Conservation (phyloP, 2,888 invertebrate genomes). For the Epirrhoe tristata region DNA sequence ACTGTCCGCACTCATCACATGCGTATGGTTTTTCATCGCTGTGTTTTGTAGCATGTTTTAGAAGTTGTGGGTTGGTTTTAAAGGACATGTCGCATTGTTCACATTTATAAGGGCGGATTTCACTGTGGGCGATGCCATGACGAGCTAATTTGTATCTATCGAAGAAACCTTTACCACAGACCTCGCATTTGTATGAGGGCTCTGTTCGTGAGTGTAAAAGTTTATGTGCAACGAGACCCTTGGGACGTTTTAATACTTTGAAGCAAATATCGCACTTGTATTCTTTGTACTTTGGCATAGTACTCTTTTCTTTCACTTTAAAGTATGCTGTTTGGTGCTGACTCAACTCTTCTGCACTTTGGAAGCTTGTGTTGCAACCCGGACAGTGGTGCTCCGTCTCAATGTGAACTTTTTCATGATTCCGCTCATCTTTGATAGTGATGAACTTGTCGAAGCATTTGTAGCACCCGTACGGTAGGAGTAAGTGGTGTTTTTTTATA, state of each 20-base stretch:
- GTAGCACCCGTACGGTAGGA: conserved; percentile 16
- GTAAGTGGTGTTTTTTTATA: conserved; percentile 20
- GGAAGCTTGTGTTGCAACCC: conserved; percentile 13
- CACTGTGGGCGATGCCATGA: conserved; percentile 16
- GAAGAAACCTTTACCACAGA: conserved; percentile 17
- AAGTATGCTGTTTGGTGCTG: conserved; percentile 11
- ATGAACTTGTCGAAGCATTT: conserved; percentile 19
- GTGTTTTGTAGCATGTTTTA: conserved; percentile 12
- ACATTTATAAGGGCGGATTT: conserved; percentile 16
- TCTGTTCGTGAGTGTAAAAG: conserved; percentile 7
- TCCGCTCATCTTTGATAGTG: conserved; percentile 15
- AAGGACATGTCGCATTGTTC: conserved; percentile 13
- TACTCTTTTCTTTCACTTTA: conserved; percentile 12
- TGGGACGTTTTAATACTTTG: conserved; percentile 15
- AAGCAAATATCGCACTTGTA: conserved; percentile 24
- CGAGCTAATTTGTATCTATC: conserved; percentile 18
- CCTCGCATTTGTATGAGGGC: conserved; percentile 17
- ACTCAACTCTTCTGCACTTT: background rate
- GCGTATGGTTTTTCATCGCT: conserved; percentile 15
- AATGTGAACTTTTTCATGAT: conserved; percentile 15
- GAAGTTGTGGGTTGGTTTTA: conserved; percentile 14
- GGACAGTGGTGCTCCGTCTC: conserved; percentile 8
- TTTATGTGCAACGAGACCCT: conserved; percentile 16
- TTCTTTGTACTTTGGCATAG: conserved; percentile 20
- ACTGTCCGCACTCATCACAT: conserved; percentile 7